Evolutionary conservation across 2,113 vertebrate genomes (phyloP).

Genomic region (Periophthalmus modestus): DNA sequence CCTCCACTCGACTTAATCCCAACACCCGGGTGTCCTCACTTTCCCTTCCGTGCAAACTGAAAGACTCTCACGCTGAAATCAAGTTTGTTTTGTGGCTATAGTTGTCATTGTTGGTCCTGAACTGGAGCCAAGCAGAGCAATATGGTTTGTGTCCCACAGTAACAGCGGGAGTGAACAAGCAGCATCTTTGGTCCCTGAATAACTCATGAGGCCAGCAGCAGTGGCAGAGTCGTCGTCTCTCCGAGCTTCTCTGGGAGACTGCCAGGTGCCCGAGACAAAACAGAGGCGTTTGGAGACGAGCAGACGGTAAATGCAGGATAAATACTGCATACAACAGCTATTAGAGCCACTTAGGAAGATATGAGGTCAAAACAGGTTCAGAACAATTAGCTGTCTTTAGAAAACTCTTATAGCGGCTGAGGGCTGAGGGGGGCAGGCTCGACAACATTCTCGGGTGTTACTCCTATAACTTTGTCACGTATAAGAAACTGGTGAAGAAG

Average conservation of each 20-base stretch:
- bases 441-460: too few species aligned
- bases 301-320: background rate
- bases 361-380: background rate
- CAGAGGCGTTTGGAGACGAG: background rate
- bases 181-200: conserved; percentile 38
- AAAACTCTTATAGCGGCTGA: background rate
- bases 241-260: conserved; percentile 7
- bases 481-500: too few species aligned
- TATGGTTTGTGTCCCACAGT: conserved; percentile 37
- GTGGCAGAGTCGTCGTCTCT: conserved; percentile 11
- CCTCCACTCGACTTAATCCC: background rate
- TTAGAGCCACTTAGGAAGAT: background rate
- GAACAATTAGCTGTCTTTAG: background rate
- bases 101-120: conserved; percentile 3
- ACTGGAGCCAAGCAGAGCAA: conserved; percentile 39
- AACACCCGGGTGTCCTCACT: background rate
- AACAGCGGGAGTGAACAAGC: conserved; percentile 36
- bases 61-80: background rate
- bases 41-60: background rate
- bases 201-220: conserved; percentile 32
- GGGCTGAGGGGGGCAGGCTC: too few species aligned
- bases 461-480: too few species aligned
- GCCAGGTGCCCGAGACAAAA: conserved; percentile 40
- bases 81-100: conserved; percentile 13
- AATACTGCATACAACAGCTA: background rate